phyloP scores from a whole-genome alignment of 2,797 vertebrate genomes.

The Sarcophilus harrisii region DNA sequence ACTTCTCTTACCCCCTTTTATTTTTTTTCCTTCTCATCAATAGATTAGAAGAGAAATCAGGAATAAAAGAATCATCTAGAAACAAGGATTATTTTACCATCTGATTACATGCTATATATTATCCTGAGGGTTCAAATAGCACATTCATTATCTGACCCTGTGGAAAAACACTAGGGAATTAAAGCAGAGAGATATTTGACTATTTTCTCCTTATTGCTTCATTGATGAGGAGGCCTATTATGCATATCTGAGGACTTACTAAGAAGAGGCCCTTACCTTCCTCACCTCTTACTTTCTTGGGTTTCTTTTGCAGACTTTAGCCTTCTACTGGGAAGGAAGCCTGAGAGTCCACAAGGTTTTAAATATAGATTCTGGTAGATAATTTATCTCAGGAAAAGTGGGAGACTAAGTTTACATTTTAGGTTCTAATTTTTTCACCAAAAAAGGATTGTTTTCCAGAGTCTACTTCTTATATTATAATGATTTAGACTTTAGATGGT shows the following conservation, averaged over 20 bases:
- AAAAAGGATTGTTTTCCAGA: neutral
- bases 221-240: neutral
- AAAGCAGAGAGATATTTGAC: neutral
- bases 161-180: neutral
- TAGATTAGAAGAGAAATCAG: neutral
- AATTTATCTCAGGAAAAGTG: neutral
- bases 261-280: neutral
- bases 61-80: neutral
- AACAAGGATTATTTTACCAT: neutral
- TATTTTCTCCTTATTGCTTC: neutral
- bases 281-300: neutral
- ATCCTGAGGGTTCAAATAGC: neutral
- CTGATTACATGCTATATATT: neutral
- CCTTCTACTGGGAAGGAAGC: neutral
- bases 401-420: neutral
- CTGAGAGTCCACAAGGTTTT: neutral
- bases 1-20: neutral
- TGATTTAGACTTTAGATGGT: neutral
- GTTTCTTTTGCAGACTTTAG: neutral
- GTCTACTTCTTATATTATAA: neutral
- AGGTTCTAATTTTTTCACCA: neutral
- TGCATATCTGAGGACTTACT: neutral
- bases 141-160: neutral
- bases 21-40: neutral
- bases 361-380: neutral